These are phyloP conservation scores for Epizoanthus ramosus DNA, from an alignment of 92 coral and sea anemone genomes.

Conservation along the genomic window DNA sequence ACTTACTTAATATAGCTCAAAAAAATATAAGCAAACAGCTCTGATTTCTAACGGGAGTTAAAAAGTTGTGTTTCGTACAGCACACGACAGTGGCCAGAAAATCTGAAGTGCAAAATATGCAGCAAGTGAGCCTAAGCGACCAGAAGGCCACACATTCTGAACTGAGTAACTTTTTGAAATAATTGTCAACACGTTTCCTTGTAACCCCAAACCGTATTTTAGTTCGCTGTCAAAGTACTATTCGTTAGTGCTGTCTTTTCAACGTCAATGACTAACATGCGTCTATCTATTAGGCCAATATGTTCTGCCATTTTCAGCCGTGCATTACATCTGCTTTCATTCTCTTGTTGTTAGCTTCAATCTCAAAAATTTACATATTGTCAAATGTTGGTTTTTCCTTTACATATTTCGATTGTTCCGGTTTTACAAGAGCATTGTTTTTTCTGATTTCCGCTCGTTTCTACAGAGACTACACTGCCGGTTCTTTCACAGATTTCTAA, in stretches of 20 bases:
- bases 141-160: neutral
- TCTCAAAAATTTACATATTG: slow-evolving; percentile 31
- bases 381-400: slow-evolving; percentile 24
- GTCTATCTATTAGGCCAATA: slow-evolving; percentile 9
- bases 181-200: neutral
- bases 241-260: neutral
- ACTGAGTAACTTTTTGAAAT: neutral
- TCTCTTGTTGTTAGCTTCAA: neutral
- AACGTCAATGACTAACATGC: neutral
- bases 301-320: neutral
- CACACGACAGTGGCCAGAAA: too few species aligned
- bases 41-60: too few species aligned
- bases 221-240: neutral
- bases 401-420: slow-evolving; percentile 35
- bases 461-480: neutral
- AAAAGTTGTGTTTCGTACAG: too few species aligned
- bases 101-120: too few species aligned
- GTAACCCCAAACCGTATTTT: neutral
- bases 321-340: neutral
- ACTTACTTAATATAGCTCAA: neutral
- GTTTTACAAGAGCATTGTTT: neutral
- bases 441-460: neutral
- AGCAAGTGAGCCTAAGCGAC: too few species aligned
- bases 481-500: neutral
- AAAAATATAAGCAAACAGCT: neutral